A percentile compares a stretch with the other conserved stretches of the same genome.
phyloP scores from a whole-genome alignment of 2,797 vertebrate species.

The Enteromius radiatus region DNA sequence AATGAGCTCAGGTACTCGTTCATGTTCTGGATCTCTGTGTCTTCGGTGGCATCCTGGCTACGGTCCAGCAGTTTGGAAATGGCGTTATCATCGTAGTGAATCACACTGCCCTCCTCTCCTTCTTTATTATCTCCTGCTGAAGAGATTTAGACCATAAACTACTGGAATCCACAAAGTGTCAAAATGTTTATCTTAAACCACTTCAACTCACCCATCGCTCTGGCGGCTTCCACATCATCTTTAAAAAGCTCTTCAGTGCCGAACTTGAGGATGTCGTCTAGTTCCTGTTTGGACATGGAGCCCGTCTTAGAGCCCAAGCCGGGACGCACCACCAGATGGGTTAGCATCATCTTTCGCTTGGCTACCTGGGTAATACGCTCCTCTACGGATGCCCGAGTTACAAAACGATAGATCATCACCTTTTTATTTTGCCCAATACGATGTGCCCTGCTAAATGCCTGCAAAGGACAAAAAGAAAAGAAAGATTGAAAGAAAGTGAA shows the following conservation, averaged over 20 bases:
- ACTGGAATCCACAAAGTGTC: slow-evolving; percentile 1
- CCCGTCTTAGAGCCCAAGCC: slow-evolving; percentile 97
- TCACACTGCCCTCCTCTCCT: slow-evolving; percentile 94
- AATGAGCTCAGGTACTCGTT: slow-evolving; percentile 99
- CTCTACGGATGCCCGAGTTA: slow-evolving; percentile 94
- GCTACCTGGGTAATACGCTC: slow-evolving; percentile 98
- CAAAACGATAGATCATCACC: slow-evolving; percentile 99
- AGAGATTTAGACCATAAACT: slow-evolving; percentile 2
- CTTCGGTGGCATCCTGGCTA: slow-evolving; percentile 92
- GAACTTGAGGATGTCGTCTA: slow-evolving; percentile 98
- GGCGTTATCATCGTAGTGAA: slow-evolving; percentile 95
- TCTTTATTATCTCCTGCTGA: slow-evolving; percentile 91
- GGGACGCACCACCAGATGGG: slow-evolving; percentile 94
- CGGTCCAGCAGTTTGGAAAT: slow-evolving; percentile 97
- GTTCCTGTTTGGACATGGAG: slow-evolving; percentile 98
- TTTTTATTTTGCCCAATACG: slow-evolving; percentile 97
- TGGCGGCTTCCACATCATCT: slow-evolving; percentile 91
- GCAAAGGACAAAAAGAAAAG: slow-evolving; percentile 11
- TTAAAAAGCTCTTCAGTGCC: slow-evolving; percentile 98
- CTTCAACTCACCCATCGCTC: slow-evolving; percentile 31
- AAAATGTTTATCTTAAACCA: not conserved
- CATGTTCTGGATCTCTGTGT: slow-evolving; percentile 98
- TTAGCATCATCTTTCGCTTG: slow-evolving; percentile 99
- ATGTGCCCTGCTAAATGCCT: slow-evolving; percentile 98
- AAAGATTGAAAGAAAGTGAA: not conserved